These are phyloP conservation scores for Apantesis nais DNA, from an alignment of 2,888 invertebrate species.

Conservation along the genomic window DNA sequence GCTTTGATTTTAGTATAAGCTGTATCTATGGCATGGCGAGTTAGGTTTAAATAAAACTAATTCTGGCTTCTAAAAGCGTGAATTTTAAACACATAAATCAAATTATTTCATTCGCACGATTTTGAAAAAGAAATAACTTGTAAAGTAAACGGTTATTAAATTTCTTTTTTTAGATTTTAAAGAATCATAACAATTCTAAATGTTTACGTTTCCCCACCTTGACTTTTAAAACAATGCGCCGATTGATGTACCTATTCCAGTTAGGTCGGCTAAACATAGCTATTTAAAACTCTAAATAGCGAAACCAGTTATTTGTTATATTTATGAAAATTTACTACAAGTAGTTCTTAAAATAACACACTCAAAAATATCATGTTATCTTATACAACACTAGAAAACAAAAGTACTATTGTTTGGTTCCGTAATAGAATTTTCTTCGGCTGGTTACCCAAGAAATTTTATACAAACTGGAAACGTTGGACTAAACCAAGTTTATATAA, in stretches of 20 bases:
- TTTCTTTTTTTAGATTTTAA: slow-evolving; percentile 27
- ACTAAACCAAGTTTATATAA: too few species aligned
- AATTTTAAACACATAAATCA: background rate
- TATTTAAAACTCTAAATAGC: slow-evolving; percentile 17
- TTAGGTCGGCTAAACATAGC: slow-evolving; percentile 20
- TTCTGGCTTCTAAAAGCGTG: background rate
- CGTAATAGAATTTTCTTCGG: background rate
- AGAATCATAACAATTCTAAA: slow-evolving; percentile 34
- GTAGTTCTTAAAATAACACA: background rate
- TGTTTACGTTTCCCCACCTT: slow-evolving; percentile 19
- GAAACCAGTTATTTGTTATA: background rate
- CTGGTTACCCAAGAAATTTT: too few species aligned
- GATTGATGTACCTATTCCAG: slow-evolving; percentile 25
- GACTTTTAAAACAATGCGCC: slow-evolving; percentile 30
- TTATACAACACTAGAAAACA: background rate
- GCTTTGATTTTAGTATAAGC: too few species aligned
- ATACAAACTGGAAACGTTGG: too few species aligned
- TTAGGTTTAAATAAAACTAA: background rate
- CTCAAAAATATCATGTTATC: background rate
- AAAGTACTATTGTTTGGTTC: background rate
- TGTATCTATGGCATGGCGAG: background rate
- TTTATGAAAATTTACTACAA: background rate
- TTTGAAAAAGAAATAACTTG: background rate
- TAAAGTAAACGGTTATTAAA: slow-evolving; percentile 12
- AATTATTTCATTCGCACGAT: background rate